Evolutionary conservation across 35 echinoderm and acorn worm species (phyloP), one percentile per base, ranked within the genome.

Genomic region (Chiridota heheva): DNA sequence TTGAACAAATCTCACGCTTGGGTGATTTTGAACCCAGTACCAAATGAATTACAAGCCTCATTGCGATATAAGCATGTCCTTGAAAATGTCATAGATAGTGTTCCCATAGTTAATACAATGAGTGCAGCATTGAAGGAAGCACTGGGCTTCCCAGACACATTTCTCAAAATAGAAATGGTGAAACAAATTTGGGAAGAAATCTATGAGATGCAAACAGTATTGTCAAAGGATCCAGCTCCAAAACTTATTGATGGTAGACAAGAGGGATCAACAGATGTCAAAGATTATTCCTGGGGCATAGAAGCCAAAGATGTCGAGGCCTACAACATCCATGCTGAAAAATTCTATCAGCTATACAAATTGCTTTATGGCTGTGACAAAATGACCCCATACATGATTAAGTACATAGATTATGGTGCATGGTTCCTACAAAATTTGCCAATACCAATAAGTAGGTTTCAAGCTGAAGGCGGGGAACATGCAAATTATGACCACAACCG

Each of bases 321-420:
- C 8, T 71, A 44, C 40, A 40, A 39, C 20, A 1, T 42, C 2
- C 67, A 71, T 71, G 67, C 72, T 18, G 33, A 76, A 47, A 26
- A 13, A 4, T 76, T 31, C 13, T 51, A 49, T 28, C 72, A 55
- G 44, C 45, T 58, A 5, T 76, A 35, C 31, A 55, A 31, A 28
- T 55, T 76, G 45, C 12, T 17, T 20, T 55, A 71, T 30, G 32
- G 8, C 2, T 32, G 20, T 34, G 22, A 30, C 16, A 63, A 60
- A 36, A 17, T 80, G 33, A 60, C 76, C 15, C 76, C 76, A 2
- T 80, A 80, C 22, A 80, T 63, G 76, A 80, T 80, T 29, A 80
- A 80, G 44, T 60, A 24, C 24, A 41, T 80, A 24, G 76, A 80
- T 40, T 36, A 38, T 80, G 76, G 10, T n/a, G 15, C 51, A 6